Percentiles rank a stretch among this genome's conserved stretches.
phyloP scores from a whole-genome alignment of 2,888 invertebrate genomes.

The Drosophila incognita region DNA sequence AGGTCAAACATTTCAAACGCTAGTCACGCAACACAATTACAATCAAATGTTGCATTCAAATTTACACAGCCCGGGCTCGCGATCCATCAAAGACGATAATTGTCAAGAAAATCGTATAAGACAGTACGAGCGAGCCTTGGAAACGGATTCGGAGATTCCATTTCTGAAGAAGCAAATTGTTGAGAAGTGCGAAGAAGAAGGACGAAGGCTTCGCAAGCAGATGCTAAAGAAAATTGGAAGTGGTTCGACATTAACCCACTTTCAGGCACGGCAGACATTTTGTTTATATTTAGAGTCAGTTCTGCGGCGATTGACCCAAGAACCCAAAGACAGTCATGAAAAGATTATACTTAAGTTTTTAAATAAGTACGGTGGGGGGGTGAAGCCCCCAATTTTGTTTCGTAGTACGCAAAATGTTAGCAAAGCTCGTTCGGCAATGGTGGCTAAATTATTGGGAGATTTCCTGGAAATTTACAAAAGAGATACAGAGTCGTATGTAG shows the following conservation, averaged over 20 bases:
- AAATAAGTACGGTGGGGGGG: slow-evolving; percentile 89
- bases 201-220: slow-evolving; percentile 80
- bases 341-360: slow-evolving; percentile 91
- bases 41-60: slow-evolving; percentile 91
- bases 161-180: slow-evolving; percentile 83
- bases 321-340: slow-evolving; percentile 83
- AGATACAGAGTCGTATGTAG: slow-evolving; percentile 92
- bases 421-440: slow-evolving; percentile 93
- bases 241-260: slow-evolving; percentile 88
- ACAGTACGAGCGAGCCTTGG: slow-evolving; percentile 85
- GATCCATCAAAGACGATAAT: slow-evolving; percentile 67
- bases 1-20: slow-evolving; percentile 86
- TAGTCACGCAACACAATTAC: slow-evolving; percentile 89
- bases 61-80: slow-evolving; percentile 88
- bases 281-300: slow-evolving; percentile 91
- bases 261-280: slow-evolving; percentile 91
- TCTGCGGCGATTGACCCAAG: slow-evolving; percentile 88
- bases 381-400: slow-evolving; percentile 89
- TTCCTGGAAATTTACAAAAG: slow-evolving; percentile 93
- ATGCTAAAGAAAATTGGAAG: slow-evolving; percentile 86
- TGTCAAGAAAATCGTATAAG: slow-evolving; percentile 85
- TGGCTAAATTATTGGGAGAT: slow-evolving; percentile 92
- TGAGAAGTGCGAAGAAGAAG: slow-evolving; percentile 83
- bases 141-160: slow-evolving; percentile 72
- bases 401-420: slow-evolving; percentile 87